Evolutionary conservation across 1,140 invertebrate species (phyloP), one percentile per base, ranked within the genome.

Genomic region (Steinernema khuongi): DNA sequence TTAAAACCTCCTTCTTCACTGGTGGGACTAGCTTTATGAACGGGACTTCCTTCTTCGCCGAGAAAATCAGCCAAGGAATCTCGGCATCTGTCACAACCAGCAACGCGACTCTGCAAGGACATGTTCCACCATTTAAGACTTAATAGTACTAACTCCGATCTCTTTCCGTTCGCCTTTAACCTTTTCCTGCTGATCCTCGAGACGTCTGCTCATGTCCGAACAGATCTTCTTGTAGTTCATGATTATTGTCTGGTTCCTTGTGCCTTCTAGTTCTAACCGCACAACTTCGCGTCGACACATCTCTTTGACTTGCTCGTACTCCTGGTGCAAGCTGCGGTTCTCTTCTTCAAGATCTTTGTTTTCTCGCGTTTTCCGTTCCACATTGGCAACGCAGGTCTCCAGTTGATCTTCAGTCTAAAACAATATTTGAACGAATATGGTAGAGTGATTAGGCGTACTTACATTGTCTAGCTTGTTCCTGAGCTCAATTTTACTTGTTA

Each of bases 271-370:
- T 77, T 93, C 90, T n/a, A 91, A 89, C 74, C 90, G 87, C 43
- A 90, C 88, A 17, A 93, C 88, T 86, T 94, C 92, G 44, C 91
- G 85, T 79, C 93, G 90, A 69, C 94, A 88, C 88, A 94, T 91
- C 70, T 93, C 91, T 79, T 94, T 93, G 1, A 95, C 89, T 85
- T 92, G 90, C 43, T 87, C 86, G 17, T 92, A 90, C 86, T 96
- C 93, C 60, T 90, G 87, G 79, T 91, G 89, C 67, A 95, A 86
- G 72, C 92, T 88, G 75, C 90, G 90, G 77, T 92, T 92, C 81
- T 95, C 93, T 75, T 95, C 93, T 79, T 93, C 92, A 60, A 89
- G 89, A 77, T 93, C 90, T 17, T 89, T 86, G 0, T 95, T 88
- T 0, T 89, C 88, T 14, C 89, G 89, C 80, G 91, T 91, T 17